A percentile compares a stretch with the other conserved stretches of the same genome.
These are phyloP conservation scores for Ectemnius cavifrons DNA, from an alignment of 2,888 invertebrate species.

Conservation along the genomic window DNA sequence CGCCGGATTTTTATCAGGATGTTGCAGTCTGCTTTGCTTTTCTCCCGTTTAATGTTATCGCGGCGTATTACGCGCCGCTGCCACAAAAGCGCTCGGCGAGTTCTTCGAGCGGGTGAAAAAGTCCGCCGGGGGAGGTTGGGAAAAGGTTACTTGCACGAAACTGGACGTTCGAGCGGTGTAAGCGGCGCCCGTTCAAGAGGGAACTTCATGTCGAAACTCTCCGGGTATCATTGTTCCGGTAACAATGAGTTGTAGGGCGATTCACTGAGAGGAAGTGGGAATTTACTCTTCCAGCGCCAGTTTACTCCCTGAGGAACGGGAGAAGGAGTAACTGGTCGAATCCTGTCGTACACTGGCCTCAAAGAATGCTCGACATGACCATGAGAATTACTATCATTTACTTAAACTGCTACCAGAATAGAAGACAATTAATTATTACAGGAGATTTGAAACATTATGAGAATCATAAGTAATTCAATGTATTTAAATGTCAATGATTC, in stretches of 20 bases:
- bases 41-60: conserved; percentile 17
- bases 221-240: conserved; percentile 36
- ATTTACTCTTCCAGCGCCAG: conserved; percentile 41
- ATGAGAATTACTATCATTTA: no score
- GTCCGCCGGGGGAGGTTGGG: conserved; percentile 3
- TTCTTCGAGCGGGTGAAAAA: conserved; percentile 6
- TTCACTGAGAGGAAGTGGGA: conserved; percentile 49
- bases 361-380: no score
- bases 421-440: no score
- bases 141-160: conserved; percentile 13
- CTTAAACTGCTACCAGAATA: no score
- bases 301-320: conserved; percentile 13
- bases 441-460: no score
- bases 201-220: conserved; percentile 12
- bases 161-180: conserved; percentile 14
- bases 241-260: conserved; percentile 39
- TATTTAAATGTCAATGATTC: no score
- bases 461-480: no score
- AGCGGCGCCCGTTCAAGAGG: neutral
- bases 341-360: no score
- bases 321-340: conserved; percentile 16
- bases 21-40: conserved; percentile 3
- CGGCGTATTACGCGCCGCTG: conserved; percentile 32
- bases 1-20: conserved; percentile 34
- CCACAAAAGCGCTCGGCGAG: conserved; percentile 29